Evolutionary conservation across 2,113 vertebrate species (phyloP).

Genomic region (Pygoscelis antarcticus): DNA sequence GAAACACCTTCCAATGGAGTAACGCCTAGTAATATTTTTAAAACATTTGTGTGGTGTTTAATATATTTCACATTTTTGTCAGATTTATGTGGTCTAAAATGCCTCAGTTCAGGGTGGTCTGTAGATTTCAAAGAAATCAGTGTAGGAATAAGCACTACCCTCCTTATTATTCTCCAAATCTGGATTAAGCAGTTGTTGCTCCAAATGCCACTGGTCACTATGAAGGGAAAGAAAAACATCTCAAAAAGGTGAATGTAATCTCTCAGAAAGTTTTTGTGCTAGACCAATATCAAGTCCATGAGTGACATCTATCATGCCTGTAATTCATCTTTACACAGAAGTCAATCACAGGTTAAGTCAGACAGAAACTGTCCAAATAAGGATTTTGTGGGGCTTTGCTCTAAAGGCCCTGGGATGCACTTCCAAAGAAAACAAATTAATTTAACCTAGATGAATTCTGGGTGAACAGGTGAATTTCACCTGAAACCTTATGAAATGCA

Average conservation of each 20-base stretch:
- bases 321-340: neutral
- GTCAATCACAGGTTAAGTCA: neutral
- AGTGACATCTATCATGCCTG: neutral
- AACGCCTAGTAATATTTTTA: neutral
- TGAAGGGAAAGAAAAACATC: neutral
- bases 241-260: neutral
- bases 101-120: neutral
- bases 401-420: neutral
- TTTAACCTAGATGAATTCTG: neutral
- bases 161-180: neutral
- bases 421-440: neutral
- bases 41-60: neutral
- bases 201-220: neutral
- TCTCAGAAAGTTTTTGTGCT: neutral
- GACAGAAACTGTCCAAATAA: neutral
- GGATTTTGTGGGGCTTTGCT: neutral
- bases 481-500: neutral
- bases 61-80: neutral
- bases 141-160: neutral
- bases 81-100: neutral
- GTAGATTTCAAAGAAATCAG: neutral
- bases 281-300: neutral
- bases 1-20: conserved; percentile 2
- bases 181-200: neutral
- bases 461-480: neutral